Base-by-base conservation (phyloP, 1,140 invertebrate genomes). In the Tachypleus tridentatus region DNA sequence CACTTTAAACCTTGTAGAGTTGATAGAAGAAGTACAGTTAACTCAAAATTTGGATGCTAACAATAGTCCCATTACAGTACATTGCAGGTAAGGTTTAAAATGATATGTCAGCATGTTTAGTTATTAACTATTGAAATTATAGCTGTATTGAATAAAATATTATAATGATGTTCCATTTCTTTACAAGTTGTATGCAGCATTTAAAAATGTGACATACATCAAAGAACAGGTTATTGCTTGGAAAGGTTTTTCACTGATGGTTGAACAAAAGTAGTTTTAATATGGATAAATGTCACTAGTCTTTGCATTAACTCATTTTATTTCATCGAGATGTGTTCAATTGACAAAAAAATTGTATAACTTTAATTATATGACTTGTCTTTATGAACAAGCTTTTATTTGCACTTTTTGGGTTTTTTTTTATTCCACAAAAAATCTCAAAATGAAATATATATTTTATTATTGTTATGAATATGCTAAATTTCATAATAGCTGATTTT, bases 21-120 rank as follows among this genome's bases (percentile, higher is more conserved):
- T 72, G 61, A 67, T 71, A 50, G 71, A 72, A 62, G 66, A 58
- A 57, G 60, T 67, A n/a, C 64, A 65, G 49, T 60, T 61, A 57
- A 63, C 63, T 64, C 67, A 69, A 62, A 64, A 69, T 56, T 62
- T 64, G 62, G 60, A 69, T 52, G 29, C 64, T 4, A 64, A 61
- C 5, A 64, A 57, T 69, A 64, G 67, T 48, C 64, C 67, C 29
- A 64, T 69, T 47, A 65, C 65, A 52, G 67, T 69, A 51, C 67
- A 69, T 59, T 69, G 67, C 67, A 69, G 67, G 67, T 69, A 62
- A 65, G 48, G 3, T 49, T 53, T 49, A n/a, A 29, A 29, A 29
- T 29, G 29, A 29, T n/a, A n/a, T 29, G 29, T 29, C 29, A 29
- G 29, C 29, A 29, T 29, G 29, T 29, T 29, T 29, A 29, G 29